Percentiles rank a stretch among this genome's conserved stretches.
Evolutionary conservation across 2,797 vertebrate species (phyloP).

Genomic region (Morelia viridis): DNA sequence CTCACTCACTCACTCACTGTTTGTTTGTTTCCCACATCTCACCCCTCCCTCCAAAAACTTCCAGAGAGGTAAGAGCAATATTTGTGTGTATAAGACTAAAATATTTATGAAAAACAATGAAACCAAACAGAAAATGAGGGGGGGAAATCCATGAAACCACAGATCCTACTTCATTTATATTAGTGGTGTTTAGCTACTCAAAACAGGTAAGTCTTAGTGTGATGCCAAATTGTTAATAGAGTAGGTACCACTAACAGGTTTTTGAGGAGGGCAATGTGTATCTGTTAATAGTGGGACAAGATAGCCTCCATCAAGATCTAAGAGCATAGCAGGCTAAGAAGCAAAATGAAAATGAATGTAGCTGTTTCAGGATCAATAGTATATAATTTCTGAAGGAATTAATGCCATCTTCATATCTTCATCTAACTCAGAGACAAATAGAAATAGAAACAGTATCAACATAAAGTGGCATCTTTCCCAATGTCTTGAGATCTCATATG

Average conservation of each 20-base stretch:
- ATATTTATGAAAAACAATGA: background rate
- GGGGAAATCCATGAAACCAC: background rate
- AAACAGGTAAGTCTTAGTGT: background rate
- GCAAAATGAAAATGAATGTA: background rate
- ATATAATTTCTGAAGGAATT: background rate
- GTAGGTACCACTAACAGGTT: background rate
- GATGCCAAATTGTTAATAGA: background rate
- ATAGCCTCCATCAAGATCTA: background rate
- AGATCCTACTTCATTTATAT: background rate
- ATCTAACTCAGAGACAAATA: background rate
- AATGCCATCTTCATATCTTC: background rate
- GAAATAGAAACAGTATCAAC: background rate
- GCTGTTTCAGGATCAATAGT: background rate
- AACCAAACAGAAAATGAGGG: background rate
- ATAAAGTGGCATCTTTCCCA: background rate
- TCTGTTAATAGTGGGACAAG: background rate
- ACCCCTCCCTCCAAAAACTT: background rate
- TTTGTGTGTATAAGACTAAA: background rate
- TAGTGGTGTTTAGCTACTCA: background rate
- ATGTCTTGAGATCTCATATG: background rate
- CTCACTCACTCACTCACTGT: background rate
- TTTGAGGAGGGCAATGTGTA: background rate
- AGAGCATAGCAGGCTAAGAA: background rate
- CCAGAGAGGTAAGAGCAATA: background rate
- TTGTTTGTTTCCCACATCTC: background rate